Evolutionary conservation across 2,113 vertebrate genomes (phyloP).

Genomic region (Tapirus terrestris): DNA sequence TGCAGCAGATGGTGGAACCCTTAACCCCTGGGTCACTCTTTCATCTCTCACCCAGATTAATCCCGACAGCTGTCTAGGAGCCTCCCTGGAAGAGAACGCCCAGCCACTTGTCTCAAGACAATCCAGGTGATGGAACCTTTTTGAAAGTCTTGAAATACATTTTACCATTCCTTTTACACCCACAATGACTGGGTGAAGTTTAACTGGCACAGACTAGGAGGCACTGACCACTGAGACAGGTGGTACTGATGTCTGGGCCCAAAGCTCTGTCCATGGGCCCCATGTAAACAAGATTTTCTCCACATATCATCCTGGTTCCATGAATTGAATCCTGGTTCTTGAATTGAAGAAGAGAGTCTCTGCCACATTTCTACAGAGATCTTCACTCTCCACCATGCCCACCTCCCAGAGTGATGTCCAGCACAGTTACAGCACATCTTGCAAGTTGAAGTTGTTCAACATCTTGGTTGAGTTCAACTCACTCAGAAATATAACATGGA

Average conservation of each 20-base stretch:
- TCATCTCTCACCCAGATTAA: constrained; percentile 72
- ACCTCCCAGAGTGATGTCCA: neutral
- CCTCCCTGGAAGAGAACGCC: neutral
- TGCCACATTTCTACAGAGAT: neutral
- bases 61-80: constrained; percentile 55
- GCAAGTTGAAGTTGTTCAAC: neutral
- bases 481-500: neutral
- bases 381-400: neutral
- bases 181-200: neutral
- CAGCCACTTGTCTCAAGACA: constrained; percentile 18
- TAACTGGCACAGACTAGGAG: neutral
- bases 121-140: neutral
- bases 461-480: neutral
- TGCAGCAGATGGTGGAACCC: neutral
- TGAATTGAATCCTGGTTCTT: neutral
- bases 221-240: neutral
- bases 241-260: neutral
- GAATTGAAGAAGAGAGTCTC: neutral
- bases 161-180: neutral
- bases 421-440: fast-evolving
- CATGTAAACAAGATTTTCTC: neutral
- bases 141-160: neutral
- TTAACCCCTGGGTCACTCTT: constrained; percentile 59
- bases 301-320: neutral
- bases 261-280: neutral